Conservation (phyloP, 2,797 vertebrate species). For the Xiphorhynchus erythropygius region DNA sequence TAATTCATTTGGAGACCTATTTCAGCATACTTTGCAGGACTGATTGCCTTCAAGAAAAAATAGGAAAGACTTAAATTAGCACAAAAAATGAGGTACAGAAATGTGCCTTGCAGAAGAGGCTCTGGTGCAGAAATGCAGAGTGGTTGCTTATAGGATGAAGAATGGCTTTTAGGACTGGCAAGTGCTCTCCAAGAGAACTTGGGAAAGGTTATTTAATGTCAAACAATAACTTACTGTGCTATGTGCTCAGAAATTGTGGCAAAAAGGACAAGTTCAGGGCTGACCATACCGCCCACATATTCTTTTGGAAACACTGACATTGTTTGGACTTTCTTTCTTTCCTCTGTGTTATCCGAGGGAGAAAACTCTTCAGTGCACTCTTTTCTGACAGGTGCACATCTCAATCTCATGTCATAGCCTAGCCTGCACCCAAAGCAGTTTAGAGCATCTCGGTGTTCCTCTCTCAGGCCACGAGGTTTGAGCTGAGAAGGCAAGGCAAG, state of each 20-base stretch:
- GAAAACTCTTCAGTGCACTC: not conserved
- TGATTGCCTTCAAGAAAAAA: conserved; percentile 22
- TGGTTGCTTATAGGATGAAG: not conserved
- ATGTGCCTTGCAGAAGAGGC: not conserved
- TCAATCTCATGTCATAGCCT: not conserved
- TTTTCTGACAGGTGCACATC: not conserved
- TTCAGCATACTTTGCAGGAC: not conserved
- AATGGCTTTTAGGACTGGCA: not conserved
- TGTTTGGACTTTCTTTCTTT: not conserved
- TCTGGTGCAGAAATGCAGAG: not conserved
- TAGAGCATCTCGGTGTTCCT: not conserved
- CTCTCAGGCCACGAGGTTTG: not conserved
- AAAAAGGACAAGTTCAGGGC: not conserved
- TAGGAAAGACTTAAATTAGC: not conserved
- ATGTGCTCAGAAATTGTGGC: not conserved
- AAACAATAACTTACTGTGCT: not conserved
- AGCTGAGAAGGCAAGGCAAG: not conserved
- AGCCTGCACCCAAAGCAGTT: not conserved
- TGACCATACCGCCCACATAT: not conserved
- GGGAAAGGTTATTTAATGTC: not conserved
- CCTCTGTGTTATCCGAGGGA: not conserved
- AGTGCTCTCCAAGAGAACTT: not conserved
- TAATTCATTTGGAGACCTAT: conserved; percentile 15
- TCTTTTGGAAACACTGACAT: not conserved
- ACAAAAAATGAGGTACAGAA: not conserved